phyloP scores from a whole-genome alignment of 1,140 invertebrate species.

The Ooceraea biroi region DNA sequence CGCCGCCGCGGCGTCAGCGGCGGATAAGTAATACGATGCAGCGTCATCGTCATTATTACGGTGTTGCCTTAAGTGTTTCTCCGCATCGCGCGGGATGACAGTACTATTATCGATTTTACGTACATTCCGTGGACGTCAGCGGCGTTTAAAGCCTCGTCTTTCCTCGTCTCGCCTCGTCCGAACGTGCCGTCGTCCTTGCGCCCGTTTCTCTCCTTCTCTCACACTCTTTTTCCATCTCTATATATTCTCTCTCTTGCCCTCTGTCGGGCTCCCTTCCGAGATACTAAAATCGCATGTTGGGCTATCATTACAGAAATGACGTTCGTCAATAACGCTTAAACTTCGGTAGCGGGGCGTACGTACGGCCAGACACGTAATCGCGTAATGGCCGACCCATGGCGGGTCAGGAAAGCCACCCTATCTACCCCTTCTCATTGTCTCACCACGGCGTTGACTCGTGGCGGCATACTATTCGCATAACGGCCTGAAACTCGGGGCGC shows the following conservation, averaged over 20 bases:
- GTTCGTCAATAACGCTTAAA: slow-evolving; percentile 63
- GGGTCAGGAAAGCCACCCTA: slow-evolving; percentile 48
- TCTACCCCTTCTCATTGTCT: slow-evolving; percentile 17
- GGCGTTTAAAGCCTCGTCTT: slow-evolving; percentile 28
- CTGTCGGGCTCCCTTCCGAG: slow-evolving; percentile 61
- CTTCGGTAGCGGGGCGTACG: slow-evolving; percentile 50
- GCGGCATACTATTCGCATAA: slow-evolving; percentile 50
- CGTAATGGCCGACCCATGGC: slow-evolving; percentile 50
- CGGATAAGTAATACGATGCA: not conserved
- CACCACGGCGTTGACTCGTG: slow-evolving; percentile 48
- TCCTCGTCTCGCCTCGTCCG: slow-evolving; percentile 1
- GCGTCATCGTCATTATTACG: slow-evolving; percentile 40
- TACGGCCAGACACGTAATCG: slow-evolving; percentile 58
- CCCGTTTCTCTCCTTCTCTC: slow-evolving; percentile 4
- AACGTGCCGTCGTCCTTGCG: slow-evolving; percentile 48
- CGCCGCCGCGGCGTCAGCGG: not conserved
- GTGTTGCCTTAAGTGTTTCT: slow-evolving; percentile 20
- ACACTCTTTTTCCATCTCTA: not conserved
- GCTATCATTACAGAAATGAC: slow-evolving; percentile 61
- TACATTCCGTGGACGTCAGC: slow-evolving; percentile 14
- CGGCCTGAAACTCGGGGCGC: slow-evolving; percentile 63
- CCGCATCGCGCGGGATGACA: slow-evolving; percentile 23
- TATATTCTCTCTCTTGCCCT: slow-evolving; percentile 16
- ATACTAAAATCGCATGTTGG: slow-evolving; percentile 67
- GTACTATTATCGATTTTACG: slow-evolving; percentile 44